Percentiles rank a stretch among this genome's conserved stretches.
These are phyloP conservation scores for Spizaetus ornatus DNA, from an alignment of 2,113 vertebrate species.

Conservation along the genomic window DNA sequence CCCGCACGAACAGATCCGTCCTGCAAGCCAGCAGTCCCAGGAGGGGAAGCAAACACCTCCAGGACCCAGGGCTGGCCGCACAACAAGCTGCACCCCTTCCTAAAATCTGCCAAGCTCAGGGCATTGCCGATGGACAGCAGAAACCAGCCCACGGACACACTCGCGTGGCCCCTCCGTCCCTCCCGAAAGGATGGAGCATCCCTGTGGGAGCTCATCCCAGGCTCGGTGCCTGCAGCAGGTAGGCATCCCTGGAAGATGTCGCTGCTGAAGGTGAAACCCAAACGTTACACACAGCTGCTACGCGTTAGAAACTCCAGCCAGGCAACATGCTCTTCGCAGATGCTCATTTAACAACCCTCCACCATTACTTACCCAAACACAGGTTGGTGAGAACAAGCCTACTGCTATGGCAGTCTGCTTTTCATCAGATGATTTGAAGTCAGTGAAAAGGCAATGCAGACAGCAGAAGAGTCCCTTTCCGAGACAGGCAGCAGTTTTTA, in stretches of 20 bases:
- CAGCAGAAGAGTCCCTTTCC: neutral
- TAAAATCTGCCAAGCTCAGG: neutral
- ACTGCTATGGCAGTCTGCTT: neutral
- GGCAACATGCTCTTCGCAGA: neutral
- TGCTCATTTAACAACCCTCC: neutral
- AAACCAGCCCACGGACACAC: fast-evolving
- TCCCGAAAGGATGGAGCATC: fast-evolving
- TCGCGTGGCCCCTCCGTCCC: fast-evolving
- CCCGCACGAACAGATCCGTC: fast-evolving
- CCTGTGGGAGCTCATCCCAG: neutral
- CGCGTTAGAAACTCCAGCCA: neutral
- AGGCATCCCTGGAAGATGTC: neutral
- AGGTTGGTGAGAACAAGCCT: neutral
- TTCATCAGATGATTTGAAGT: fast-evolving
- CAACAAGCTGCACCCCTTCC: neutral
- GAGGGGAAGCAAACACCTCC: neutral
- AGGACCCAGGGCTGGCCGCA: neutral
- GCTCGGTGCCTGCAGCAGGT: neutral
- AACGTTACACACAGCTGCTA: neutral
- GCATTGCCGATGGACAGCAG: fast-evolving
- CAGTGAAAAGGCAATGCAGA: neutral
- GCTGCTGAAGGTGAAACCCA: neutral
- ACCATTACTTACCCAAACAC: neutral
- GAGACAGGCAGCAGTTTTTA: neutral
- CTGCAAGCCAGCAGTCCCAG: fast-evolving